Base-by-base conservation (phyloP, 2,797 vertebrate species). In the Mionectes olivaceus region DNA sequence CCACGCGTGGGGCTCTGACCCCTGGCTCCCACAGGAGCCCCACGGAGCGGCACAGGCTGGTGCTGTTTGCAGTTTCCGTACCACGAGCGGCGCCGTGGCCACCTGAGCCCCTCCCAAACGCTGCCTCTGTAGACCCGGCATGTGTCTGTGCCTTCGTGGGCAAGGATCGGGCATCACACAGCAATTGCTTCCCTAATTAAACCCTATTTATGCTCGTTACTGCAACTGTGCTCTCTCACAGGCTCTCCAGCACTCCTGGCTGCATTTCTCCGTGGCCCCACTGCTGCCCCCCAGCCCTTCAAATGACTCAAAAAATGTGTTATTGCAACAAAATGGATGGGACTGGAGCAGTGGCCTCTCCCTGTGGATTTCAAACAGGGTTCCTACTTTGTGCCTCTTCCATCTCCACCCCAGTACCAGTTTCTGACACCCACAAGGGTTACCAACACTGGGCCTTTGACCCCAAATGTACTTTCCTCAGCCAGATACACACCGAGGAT, bases 291-390 rank as follows among this genome's bases (percentile, higher is more conserved):
- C 39, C 82, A 68, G 35, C 64, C 52, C 53, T 74, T 56, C 56
- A 28, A 74, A 9, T 5, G 27, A 28, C 28, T 39, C 0, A 0
- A 13, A 24, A 81, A 84, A 81, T 1, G 2, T 2, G 14, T 50
- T 67, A 35, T 35, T 77, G 61, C 85, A 69, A 67, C 35, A 17
- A 41, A 60, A 47, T 7, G 7, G 22, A 49, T 5, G 7, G 32
- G 71, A 75, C 37, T 37, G 49, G 22, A 70, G 24, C 53, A 5
- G 5, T 4, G 27, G 71, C 52, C 44, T 82, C 49, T 81, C 69
- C 73, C 65, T 24, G 21, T 71, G 32, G 30, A 15, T 85, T 85
- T 89, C 68, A 77, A 24, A 33, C 14, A 22, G 55, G 59, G 44
- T 80, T 83, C 76, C 43, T 88, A 15, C 79, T 86, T 59, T 61